These are phyloP conservation scores for Platalea minor DNA, from an alignment of 2,797 vertebrate genomes.

Conservation along the genomic window DNA sequence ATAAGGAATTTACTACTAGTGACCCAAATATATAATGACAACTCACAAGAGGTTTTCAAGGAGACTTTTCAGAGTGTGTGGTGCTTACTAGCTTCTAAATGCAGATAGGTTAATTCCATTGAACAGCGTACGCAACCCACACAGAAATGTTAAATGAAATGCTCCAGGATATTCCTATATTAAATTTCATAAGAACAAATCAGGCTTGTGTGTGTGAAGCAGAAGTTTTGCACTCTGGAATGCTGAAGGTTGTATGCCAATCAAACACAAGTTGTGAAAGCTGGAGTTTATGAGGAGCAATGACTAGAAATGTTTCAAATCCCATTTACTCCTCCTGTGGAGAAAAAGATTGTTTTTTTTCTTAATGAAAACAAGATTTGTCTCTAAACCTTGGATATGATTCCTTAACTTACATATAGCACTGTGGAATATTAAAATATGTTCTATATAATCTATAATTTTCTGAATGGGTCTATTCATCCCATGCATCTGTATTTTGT, in stretches of 20 bases:
- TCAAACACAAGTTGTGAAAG: background rate
- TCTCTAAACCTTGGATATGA: background rate
- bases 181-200: constrained; percentile 10
- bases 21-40: background rate
- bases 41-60: background rate
- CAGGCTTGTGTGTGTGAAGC: background rate
- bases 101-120: background rate
- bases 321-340: background rate
- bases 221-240: background rate
- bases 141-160: background rate
- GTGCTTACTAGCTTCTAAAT: background rate
- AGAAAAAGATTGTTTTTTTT: background rate
- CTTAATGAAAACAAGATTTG: background rate
- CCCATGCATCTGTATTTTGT: background rate
- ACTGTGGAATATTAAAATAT: background rate
- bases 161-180: background rate
- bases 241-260: background rate
- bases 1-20: constrained; percentile 1
- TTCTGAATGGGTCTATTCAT: background rate
- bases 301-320: background rate
- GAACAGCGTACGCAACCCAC: background rate
- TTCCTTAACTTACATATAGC: background rate
- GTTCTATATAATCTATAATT: background rate
- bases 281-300: background rate
- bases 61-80: background rate